Percentiles rank a stretch among this genome's conserved stretches.
Evolutionary conservation across 30 jellyfish, hydroid and myxozoan genomes (phyloP).

Genomic region (Aurelia aurita complex sp. Pacific): DNA sequence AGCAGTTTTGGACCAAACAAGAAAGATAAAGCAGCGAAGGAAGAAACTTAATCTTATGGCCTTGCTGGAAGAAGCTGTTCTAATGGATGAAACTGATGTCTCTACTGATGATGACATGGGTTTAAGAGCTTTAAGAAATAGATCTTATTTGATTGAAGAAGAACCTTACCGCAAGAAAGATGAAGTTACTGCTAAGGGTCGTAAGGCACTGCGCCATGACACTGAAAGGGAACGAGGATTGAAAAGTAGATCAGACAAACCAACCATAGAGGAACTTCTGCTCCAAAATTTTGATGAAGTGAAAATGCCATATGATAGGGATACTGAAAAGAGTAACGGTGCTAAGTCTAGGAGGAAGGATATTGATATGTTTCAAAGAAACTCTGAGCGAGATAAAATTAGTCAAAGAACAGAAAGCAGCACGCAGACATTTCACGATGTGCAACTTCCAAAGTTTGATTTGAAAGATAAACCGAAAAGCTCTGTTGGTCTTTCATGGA

Average conservation of each 20-base stretch:
- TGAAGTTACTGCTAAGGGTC: not conserved
- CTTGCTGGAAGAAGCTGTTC: slow-evolving; percentile 52
- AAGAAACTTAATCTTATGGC: slow-evolving; percentile 32
- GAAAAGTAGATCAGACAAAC: not conserved
- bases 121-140: slow-evolving; percentile 4
- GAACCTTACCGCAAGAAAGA: slow-evolving; percentile 5
- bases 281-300: slow-evolving; percentile 36
- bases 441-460: not conserved
- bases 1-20: not conserved
- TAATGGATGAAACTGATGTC: slow-evolving; percentile 23
- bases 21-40: not conserved
- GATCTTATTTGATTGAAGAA: slow-evolving; percentile 30
- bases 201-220: not conserved
- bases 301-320: not conserved
- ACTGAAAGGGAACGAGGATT: not conserved
- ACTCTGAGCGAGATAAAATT: not conserved
- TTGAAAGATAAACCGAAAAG: slow-evolving; percentile 28
- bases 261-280: slow-evolving; percentile 48
- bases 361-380: not conserved
- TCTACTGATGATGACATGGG: slow-evolving; percentile 47
- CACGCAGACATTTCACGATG: slow-evolving; percentile 11
- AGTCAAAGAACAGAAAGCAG: slow-evolving; percentile 10
- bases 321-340: not conserved
- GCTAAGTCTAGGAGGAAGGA: not conserved
- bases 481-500: slow-evolving; percentile 57